Base-by-base conservation (phyloP, 1,140 invertebrate species). In the Bradynema listronoti region DNA sequence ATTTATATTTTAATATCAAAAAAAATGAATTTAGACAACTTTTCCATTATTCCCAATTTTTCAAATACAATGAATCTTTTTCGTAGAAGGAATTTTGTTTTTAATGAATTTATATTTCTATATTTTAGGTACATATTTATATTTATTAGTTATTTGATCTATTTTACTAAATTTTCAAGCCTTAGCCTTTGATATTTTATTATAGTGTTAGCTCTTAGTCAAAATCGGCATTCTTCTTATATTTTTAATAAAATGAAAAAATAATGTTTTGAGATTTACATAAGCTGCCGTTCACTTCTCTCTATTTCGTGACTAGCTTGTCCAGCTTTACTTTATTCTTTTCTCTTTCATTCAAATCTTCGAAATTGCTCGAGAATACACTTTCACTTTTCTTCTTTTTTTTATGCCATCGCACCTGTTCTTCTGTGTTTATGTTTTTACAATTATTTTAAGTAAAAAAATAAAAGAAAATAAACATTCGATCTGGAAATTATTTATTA, bases 11-110 rank as follows among this genome's bases (percentile, higher is more conserved):
- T 46, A 27, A 27, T 24, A 24, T 46, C 45, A 46, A 46, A 46
- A 24, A 4, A 27, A 27, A 29, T 29, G 25, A 46, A 2, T 24
- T 22, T 4, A 4, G 25, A 27, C 16, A 27, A 27, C 5, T 24
- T 5, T 24, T 2, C 24, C 24, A 46, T 27, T 29, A 46, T 46
- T 46, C 30, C 30, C 16, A 11, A n/a, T 27, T 46, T 24, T 46
- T 46, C 30, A 27, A 46, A 27, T 46, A 11, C 11, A 46, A 46
- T 46, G 25, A 46, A 45, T 46, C 30, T 46, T 46, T 46, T 46
- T 22, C 2, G 3, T 24, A 45, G 27, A 45, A 1, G 27, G 27
- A 24, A 24, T 45, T 24, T 45, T 45, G 22, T 46, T 14, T 29
- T 46, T 46, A 22, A 46, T 29, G 30, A 46, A 4, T 46, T 46